A percentile compares a stretch with the other conserved stretches of the same genome.
Conservation (phyloP, 2,888 invertebrate species). For the Melanotus villosus region DNA sequence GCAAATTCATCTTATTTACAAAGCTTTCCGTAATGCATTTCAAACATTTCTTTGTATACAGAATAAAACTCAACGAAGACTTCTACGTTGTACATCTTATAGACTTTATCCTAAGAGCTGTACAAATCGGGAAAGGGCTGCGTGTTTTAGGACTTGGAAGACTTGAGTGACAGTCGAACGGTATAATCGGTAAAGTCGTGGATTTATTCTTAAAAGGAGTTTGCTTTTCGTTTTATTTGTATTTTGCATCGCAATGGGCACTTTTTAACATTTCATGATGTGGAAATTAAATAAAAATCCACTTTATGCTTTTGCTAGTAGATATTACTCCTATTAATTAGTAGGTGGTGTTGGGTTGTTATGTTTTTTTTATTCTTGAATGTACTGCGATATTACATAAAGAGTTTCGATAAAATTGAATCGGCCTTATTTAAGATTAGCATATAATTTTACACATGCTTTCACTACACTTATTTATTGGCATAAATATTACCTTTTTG, state of each 20-base stretch:
- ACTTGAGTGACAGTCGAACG: conserved; percentile 27
- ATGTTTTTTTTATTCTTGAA: neutral
- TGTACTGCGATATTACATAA: neutral
- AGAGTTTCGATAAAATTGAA: neutral
- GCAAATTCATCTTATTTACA: conserved; percentile 16
- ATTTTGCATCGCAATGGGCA: neutral
- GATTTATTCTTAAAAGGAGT: conserved; percentile 4
- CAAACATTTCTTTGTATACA: conserved; percentile 12
- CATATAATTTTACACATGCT: conserved; percentile 9
- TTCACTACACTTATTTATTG: neutral
- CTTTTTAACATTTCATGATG: no score
- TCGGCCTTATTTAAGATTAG: conserved; percentile 1
- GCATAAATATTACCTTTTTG: neutral
- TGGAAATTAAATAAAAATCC: neutral
- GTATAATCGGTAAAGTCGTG: conserved; percentile 25
- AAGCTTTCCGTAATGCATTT: conserved; percentile 11
- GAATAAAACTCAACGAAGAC: neutral
- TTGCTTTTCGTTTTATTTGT: no score
- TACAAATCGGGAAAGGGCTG: conserved; percentile 22
- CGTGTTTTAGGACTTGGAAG: neutral
- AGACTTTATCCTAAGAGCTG: conserved; percentile 6
- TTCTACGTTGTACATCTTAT: conserved; percentile 5
- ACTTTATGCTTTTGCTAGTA: neutral
- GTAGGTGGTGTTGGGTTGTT: neutral
- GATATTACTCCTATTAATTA: no score